Evolutionary conservation across 1,140 invertebrate genomes (phyloP).

Genomic region (Cydia amplana): DNA sequence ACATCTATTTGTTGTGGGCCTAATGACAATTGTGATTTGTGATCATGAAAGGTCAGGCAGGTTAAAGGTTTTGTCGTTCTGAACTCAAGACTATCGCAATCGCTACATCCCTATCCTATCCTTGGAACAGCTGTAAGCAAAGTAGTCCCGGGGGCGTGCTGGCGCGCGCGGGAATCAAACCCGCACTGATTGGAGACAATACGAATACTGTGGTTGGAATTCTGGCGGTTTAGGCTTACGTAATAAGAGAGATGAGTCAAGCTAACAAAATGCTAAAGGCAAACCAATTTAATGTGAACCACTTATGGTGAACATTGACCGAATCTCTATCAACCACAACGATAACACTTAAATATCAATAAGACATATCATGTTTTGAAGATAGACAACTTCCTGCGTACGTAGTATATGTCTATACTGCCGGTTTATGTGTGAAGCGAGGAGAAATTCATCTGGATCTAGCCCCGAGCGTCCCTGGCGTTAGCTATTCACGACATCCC

Average conservation of each 20-base stretch:
- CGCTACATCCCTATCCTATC: neutral
- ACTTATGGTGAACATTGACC: too few species aligned
- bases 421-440: neutral
- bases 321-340: too few species aligned
- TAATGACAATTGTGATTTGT: too few species aligned
- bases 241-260: neutral
- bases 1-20: too few species aligned
- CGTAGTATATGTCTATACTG: too few species aligned
- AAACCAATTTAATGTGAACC: too few species aligned
- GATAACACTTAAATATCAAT: too few species aligned
- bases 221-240: neutral
- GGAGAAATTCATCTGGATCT: neutral
- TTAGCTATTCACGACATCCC: neutral
- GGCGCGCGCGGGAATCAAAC: slow-evolving; percentile 6
- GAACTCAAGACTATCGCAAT: neutral
- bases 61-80: neutral
- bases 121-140: neutral
- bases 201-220: neutral
- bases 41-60: neutral
- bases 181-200: slow-evolving; percentile 11
- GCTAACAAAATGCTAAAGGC: too few species aligned
- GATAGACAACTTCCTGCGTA: too few species aligned
- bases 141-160: neutral
- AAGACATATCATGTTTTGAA: too few species aligned
- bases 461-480: neutral